A percentile compares a stretch with the other conserved stretches of the same genome.
Evolutionary conservation across 92 coral and sea anemone species (phyloP).

Genomic region (Heliopora coerulea): DNA sequence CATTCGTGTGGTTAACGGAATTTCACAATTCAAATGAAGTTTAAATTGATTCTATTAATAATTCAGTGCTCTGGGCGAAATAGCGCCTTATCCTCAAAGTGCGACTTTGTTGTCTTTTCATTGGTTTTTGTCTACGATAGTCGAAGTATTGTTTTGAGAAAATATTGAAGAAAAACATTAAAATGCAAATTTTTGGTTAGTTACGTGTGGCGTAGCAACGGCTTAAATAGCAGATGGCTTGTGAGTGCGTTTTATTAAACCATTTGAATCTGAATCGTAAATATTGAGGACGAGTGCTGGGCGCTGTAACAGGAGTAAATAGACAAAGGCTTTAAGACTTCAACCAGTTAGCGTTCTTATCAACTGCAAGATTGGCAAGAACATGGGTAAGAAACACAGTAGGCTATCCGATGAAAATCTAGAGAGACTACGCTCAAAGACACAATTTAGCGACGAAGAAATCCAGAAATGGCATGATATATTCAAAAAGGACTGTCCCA

Average conservation of each 20-base stretch:
- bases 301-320: slow-evolving; percentile 9
- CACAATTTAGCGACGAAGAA: slow-evolving; percentile 92
- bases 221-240: slow-evolving; percentile 42
- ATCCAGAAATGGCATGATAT: slow-evolving; percentile 84
- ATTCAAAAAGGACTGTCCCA: slow-evolving; percentile 91
- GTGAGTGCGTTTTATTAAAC: slow-evolving; percentile 2
- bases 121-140: slow-evolving; percentile 38
- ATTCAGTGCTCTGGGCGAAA: slow-evolving; percentile 28
- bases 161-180: slow-evolving; percentile 21
- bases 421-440: slow-evolving; percentile 76
- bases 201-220: slow-evolving; percentile 44
- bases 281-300: background rate
- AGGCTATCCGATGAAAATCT: slow-evolving; percentile 74
- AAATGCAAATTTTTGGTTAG: slow-evolving; percentile 46
- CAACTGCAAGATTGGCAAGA: background rate
- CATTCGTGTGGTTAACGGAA: background rate
- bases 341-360: slow-evolving; percentile 11
- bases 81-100: slow-evolving; percentile 21
- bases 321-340: slow-evolving; percentile 22
- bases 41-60: slow-evolving; percentile 35
- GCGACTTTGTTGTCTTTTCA: slow-evolving; percentile 26
- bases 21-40: slow-evolving; percentile 40
- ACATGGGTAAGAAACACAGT: slow-evolving; percentile 77
- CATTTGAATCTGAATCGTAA: slow-evolving; percentile 15
- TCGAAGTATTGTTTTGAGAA: slow-evolving; percentile 31